These are phyloP conservation scores for Cottus gobio DNA, from an alignment of 2,113 vertebrate species.

Conservation along the genomic window DNA sequence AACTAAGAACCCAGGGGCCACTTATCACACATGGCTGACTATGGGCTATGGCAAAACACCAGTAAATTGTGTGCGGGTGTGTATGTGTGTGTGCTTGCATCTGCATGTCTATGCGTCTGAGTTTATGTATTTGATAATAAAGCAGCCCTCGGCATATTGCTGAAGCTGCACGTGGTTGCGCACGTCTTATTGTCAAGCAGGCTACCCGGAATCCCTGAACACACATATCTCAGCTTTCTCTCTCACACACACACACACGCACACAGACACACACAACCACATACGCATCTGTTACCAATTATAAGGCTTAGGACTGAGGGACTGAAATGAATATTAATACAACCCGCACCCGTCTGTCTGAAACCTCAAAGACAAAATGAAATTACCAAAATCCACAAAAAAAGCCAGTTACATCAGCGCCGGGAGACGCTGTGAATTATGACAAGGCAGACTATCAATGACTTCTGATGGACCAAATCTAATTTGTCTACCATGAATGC, in stretches of 20 bases:
- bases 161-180: conserved; percentile 68
- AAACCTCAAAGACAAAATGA: conserved; percentile 80
- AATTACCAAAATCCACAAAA: conserved; percentile 70
- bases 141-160: conserved; percentile 55
- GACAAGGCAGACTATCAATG: conserved; percentile 34
- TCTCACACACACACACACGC: conserved; percentile 16
- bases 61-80: conserved; percentile 24
- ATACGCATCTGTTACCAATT: conserved; percentile 79
- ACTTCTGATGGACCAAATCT: conserved; percentile 41
- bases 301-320: conserved; percentile 71
- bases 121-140: conserved; percentile 60
- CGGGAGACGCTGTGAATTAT: conserved; percentile 50
- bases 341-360: conserved; percentile 62
- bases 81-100: conserved; percentile 3
- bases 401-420: conserved; percentile 75
- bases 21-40: conserved; percentile 58
- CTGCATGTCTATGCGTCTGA: conserved; percentile 12
- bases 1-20: conserved; percentile 58
- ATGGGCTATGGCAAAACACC: conserved; percentile 51
- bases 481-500: conserved; percentile 28
- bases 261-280: conserved; percentile 31
- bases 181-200: conserved; percentile 65
- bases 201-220: conserved; percentile 58
- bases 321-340: conserved; percentile 79
- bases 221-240: conserved; percentile 51